These are phyloP conservation scores for Sarcophaga bullata DNA, from an alignment of 1,140 invertebrate species.

Conservation along the genomic window DNA sequence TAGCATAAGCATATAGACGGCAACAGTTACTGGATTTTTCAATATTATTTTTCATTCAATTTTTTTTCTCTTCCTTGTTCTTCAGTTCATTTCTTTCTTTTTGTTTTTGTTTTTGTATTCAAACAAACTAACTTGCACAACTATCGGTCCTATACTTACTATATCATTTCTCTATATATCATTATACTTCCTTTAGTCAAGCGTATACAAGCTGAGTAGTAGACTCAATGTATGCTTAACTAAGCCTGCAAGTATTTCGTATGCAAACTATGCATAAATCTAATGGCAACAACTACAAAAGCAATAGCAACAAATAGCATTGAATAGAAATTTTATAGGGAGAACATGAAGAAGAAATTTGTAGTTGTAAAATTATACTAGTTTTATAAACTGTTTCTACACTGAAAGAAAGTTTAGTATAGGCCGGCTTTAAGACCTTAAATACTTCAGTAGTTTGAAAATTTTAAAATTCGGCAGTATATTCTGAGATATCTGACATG, in stretches of 20 bases:
- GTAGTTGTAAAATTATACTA: background rate
- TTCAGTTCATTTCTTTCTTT: too few relatives aligned
- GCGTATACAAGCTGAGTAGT: background rate
- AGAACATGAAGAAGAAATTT: background rate
- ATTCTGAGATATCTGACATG: too few relatives aligned
- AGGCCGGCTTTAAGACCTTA: too few relatives aligned
- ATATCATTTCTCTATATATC: constrained; percentile 37
- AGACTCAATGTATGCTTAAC: constrained; percentile 30
- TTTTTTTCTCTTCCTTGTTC: background rate
- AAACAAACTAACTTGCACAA: too few relatives aligned
- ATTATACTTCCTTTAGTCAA: constrained; percentile 26
- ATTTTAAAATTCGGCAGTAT: too few relatives aligned
- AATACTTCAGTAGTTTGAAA: too few relatives aligned
- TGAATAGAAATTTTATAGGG: background rate
- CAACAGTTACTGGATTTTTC: constrained; percentile 14
- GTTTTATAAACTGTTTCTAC: background rate
- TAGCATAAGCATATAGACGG: background rate
- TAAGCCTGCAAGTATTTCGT: constrained; percentile 48
- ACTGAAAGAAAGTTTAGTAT: background rate
- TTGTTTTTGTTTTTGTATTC: too few relatives aligned
- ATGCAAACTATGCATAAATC: constrained; percentile 57
- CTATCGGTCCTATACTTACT: background rate
- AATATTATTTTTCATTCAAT: background rate
- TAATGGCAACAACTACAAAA: background rate
- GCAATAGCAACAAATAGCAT: background rate